Conservation (phyloP, 2,888 invertebrate genomes). For the Alloplasta piceator region DNA sequence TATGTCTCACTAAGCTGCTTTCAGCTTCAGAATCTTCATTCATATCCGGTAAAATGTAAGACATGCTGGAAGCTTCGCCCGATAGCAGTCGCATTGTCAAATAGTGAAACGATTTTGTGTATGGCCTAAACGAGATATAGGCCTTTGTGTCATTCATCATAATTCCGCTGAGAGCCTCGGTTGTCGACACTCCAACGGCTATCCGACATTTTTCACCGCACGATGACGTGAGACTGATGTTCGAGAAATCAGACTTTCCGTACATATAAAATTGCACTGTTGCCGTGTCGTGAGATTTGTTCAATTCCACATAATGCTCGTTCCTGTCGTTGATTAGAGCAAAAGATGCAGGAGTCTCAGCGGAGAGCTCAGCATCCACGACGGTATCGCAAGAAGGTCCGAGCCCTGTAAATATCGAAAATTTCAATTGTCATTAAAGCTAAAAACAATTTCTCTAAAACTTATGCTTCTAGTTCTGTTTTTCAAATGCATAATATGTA, state of each 20-base stretch:
- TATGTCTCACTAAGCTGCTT: conserved; percentile 77
- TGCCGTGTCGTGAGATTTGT: conserved; percentile 70
- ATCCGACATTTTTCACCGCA: conserved; percentile 77
- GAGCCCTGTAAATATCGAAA: conserved; percentile 86
- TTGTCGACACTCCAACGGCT: conserved; percentile 73
- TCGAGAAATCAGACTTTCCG: conserved; percentile 67
- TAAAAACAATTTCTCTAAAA: too few relatives aligned
- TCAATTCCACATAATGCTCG: conserved; percentile 65
- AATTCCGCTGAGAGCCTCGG: conserved; percentile 66
- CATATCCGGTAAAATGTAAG: conserved; percentile 60
- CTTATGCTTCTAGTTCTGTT: too few relatives aligned
- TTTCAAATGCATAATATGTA: too few relatives aligned
- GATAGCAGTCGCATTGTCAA: conserved; percentile 74
- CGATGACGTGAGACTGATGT: conserved; percentile 72
- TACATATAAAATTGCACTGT: conserved; percentile 76
- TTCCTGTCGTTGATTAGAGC: conserved; percentile 61
- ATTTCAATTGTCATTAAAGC: neutral
- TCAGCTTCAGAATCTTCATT: conserved; percentile 63
- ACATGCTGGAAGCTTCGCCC: conserved; percentile 72
- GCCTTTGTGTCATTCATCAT: conserved; percentile 71
- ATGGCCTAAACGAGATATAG: conserved; percentile 74
- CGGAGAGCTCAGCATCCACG: conserved; percentile 87
- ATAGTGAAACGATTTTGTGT: conserved; percentile 74
- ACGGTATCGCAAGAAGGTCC: conserved; percentile 88
- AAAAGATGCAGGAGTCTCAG: conserved; percentile 83